phyloP scores from a whole-genome alignment of 2,888 invertebrate species.

The Acronicta psi region DNA sequence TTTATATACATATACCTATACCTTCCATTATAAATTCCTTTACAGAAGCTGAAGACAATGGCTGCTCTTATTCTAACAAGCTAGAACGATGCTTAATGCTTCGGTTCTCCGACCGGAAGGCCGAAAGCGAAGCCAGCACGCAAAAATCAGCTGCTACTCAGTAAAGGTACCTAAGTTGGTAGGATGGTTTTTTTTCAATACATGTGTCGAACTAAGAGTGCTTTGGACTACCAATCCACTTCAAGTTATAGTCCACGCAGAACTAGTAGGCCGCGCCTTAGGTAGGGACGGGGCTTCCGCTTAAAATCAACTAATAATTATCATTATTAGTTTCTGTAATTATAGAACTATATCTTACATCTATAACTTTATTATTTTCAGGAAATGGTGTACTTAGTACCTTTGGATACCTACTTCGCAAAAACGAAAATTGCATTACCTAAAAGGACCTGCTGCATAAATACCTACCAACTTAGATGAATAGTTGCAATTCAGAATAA shows the following conservation, averaged over 20 bases:
- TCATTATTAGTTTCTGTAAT: too few species aligned
- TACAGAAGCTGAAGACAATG: slow-evolving; percentile 84
- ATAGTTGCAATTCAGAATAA: slow-evolving; percentile 69
- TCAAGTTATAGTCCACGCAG: too few species aligned
- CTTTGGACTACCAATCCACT: too few species aligned
- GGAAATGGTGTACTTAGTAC: background rate
- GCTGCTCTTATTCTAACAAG: slow-evolving; percentile 84
- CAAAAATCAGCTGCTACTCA: slow-evolving; percentile 32
- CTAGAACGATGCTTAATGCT: slow-evolving; percentile 83
- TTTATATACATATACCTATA: too few species aligned
- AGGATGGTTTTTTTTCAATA: background rate
- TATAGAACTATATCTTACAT: too few species aligned
- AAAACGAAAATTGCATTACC: background rate
- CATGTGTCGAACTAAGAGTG: background rate
- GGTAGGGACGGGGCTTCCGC: too few species aligned
- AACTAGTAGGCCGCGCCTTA: too few species aligned
- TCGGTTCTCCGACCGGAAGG: slow-evolving; percentile 76
- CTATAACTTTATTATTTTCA: background rate
- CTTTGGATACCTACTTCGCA: background rate
- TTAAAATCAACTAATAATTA: too few species aligned
- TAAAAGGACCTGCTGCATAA: slow-evolving; percentile 1
- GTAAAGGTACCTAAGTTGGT: too few species aligned
- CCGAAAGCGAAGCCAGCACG: slow-evolving; percentile 34
- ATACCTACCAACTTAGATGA: slow-evolving; percentile 12
- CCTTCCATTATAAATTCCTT: slow-evolving; percentile 10